These are phyloP conservation scores for Liparis tanakae DNA, from an alignment of 2,797 vertebrate species.

Conservation along the genomic window DNA sequence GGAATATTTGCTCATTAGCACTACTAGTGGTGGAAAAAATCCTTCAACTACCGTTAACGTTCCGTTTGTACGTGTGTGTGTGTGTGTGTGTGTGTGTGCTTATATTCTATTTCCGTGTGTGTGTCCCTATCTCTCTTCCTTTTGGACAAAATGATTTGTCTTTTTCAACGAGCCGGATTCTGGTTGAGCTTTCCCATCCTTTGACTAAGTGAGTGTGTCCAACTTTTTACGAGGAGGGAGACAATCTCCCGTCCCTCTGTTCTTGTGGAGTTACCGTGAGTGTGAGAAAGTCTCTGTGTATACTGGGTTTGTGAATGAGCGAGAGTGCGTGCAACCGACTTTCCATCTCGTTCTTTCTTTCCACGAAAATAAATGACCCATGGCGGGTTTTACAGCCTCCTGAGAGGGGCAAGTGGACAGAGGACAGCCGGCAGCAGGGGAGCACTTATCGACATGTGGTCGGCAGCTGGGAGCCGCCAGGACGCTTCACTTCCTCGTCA, in stretches of 20 bases:
- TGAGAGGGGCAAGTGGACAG: constrained; percentile 49
- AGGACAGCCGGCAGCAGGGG: constrained; percentile 50
- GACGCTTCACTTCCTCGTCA: constrained; percentile 38
- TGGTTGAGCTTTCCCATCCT: constrained; percentile 51
- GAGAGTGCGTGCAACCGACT: constrained; percentile 30
- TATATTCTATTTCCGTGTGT: neutral
- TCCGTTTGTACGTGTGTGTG: neutral
- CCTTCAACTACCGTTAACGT: neutral
- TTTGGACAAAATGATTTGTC: neutral
- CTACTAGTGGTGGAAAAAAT: neutral
- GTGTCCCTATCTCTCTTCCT: constrained; percentile 6
- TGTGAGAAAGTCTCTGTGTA: constrained; percentile 24
- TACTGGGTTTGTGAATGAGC: constrained; percentile 2
- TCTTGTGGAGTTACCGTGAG: constrained; percentile 28
- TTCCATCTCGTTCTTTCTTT: constrained; percentile 34
- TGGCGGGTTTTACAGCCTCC: constrained; percentile 47
- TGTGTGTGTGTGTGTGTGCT: neutral
- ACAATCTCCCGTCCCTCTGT: constrained; percentile 17
- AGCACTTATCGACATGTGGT: constrained; percentile 57
- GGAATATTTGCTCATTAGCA: neutral
- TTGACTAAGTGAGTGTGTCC: neutral
- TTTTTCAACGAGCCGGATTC: constrained; percentile 7
- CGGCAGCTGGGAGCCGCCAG: constrained; percentile 50
- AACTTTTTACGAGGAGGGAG: constrained; percentile 39
- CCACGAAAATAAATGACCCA: constrained; percentile 29